Conservation (phyloP, 2,888 invertebrate genomes). For the Sabatieria punctata region DNA sequence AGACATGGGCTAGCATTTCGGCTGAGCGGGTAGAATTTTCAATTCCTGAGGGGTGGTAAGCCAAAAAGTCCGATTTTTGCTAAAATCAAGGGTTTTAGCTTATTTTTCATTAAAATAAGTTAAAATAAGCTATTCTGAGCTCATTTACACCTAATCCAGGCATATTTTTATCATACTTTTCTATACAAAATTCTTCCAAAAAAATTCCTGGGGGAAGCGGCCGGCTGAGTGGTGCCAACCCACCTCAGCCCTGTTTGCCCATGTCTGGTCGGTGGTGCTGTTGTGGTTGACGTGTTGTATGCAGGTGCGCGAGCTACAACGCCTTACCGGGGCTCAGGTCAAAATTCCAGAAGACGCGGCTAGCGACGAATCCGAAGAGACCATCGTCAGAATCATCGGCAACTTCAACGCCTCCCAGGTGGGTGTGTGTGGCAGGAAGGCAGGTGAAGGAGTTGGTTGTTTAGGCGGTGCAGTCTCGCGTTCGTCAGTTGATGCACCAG, state of each 20-base stretch:
- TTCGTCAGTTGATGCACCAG: conserved; percentile 16
- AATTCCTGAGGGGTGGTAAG: too few relatives aligned
- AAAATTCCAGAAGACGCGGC: conserved; percentile 33
- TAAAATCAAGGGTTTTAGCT: too few relatives aligned
- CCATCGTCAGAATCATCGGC: conserved; percentile 82
- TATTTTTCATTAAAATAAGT: too few relatives aligned
- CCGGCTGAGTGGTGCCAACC: conserved; percentile 86
- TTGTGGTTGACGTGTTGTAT: background rate
- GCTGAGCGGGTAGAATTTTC: too few relatives aligned
- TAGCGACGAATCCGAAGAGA: conserved; percentile 52
- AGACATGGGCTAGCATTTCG: too few relatives aligned
- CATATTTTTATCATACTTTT: too few relatives aligned
- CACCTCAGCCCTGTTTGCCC: too few relatives aligned
- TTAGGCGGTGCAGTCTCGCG: conserved; percentile 19
- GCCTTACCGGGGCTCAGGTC: conserved; percentile 66
- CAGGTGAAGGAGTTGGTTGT: background rate
- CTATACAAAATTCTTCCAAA: too few relatives aligned
- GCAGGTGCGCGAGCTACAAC: conserved; percentile 58
- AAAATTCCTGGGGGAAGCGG: too few relatives aligned
- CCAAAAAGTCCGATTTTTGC: too few relatives aligned
- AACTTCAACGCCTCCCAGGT: conserved; percentile 90
- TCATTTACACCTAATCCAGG: too few relatives aligned
- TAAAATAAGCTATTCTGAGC: too few relatives aligned
- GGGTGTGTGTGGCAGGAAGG: conserved; percentile 7
- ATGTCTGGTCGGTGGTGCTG: background rate